Evolutionary conservation across 2,888 invertebrate genomes (phyloP).

Genomic region (Strigamia transsilvanica): DNA sequence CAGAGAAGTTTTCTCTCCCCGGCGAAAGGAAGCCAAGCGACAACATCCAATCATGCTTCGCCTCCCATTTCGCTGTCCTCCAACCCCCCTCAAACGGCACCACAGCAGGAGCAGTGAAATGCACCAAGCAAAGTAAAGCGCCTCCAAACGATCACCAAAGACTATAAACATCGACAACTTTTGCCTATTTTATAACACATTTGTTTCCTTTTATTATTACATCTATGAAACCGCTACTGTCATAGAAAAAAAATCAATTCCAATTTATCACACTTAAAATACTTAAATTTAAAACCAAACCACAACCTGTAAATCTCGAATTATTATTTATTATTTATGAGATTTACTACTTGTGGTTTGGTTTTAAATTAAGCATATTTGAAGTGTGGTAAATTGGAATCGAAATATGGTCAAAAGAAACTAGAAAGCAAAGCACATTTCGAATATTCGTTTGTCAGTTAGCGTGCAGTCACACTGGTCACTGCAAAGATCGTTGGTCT

Average conservation of each 20-base stretch:
- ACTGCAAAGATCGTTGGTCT: neutral
- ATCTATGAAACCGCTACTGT: neutral
- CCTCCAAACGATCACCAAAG: conserved; percentile 24
- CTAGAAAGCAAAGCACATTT: neutral
- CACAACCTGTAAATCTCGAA: neutral
- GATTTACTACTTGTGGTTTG: too few species aligned
- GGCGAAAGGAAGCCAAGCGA: conserved; percentile 34
- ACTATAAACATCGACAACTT: conserved; percentile 40
- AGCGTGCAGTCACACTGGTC: neutral
- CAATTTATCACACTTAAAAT: neutral
- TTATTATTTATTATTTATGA: too few species aligned
- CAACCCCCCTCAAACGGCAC: conserved; percentile 44
- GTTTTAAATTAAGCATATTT: too few species aligned
- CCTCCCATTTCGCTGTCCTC: conserved; percentile 43
- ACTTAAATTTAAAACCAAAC: neutral
- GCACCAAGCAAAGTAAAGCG: conserved; percentile 33
- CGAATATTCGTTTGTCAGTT: neutral
- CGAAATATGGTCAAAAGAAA: neutral
- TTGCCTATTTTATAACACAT: conserved; percentile 25
- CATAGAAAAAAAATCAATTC: neutral
- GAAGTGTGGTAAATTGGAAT: too few species aligned
- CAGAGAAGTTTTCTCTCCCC: conserved; percentile 31
- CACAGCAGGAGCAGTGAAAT: conserved; percentile 40
- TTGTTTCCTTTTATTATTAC: conserved; percentile 39
- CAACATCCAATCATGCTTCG: conserved; percentile 49